A percentile compares a stretch with the other conserved stretches of the same genome.
Evolutionary conservation across 2,113 vertebrate species (phyloP).

Genomic region (Ptilonorhynchus violaceus): DNA sequence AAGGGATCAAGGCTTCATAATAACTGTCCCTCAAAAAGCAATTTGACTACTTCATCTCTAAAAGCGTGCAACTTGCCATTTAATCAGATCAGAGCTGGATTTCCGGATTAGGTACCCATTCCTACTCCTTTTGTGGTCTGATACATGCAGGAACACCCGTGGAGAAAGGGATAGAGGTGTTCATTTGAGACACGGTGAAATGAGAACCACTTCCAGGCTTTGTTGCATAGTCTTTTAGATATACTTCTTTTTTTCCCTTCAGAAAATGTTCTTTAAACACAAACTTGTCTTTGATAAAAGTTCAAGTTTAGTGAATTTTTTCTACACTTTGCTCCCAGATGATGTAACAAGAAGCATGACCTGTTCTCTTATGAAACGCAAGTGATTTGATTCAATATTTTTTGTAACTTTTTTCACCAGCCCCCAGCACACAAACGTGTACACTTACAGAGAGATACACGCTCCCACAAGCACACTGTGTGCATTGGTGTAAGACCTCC

Average conservation of each 20-base stretch:
- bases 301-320: neutral
- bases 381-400: neutral
- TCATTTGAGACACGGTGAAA: neutral
- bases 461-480: neutral
- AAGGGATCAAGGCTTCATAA: neutral
- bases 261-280: neutral
- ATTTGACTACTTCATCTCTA: neutral
- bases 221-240: neutral
- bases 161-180: neutral
- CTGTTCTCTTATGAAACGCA: neutral
- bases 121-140: neutral
- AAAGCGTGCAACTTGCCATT: neutral
- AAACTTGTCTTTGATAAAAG: neutral
- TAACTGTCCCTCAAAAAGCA: neutral
- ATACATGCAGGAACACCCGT: neutral
- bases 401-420: neutral
- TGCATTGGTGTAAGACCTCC: neutral
- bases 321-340: neutral
- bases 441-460: neutral
- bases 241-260: neutral
- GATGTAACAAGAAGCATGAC: neutral
- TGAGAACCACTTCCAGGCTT: neutral
- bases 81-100: neutral
- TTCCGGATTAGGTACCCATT: neutral
- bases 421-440: fast-evolving